Base-by-base conservation (phyloP, 2,888 invertebrate genomes). In the Pseudolycoriella hygida region DNA sequence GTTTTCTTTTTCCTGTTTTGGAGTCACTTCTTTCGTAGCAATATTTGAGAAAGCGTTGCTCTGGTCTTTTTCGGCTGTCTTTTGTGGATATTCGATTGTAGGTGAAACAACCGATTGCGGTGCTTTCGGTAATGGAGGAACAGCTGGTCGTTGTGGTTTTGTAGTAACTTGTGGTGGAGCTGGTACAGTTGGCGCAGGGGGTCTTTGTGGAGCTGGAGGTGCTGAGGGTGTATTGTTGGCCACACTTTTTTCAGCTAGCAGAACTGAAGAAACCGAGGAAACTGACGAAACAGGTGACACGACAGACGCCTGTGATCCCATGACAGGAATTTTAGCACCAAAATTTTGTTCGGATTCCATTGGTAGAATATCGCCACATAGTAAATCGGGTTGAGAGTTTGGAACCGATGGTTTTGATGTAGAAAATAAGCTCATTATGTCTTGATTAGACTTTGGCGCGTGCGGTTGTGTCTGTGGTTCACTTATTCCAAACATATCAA, bases 381-480 rank as follows among this genome's bases (percentile, higher is more conserved):
- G 58, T 48, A 76, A 68, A 57, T 76, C 76, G 4, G 59, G 61
- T 50, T 70, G 72, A 60, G 43, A 34, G n/a, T 8, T 50, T 47
- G 55, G 53, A 52, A 66, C 66, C n/a, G 3, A 8, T 51, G 62
- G 60, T 51, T 63, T 66, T 2, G 70, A 69, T 3, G 62, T 61
- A 1, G 70, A 62, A 50, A 74, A 76, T 40, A 76, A 59, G 56
- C 74, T 76, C 32, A 76, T 55, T 44, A 76, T 76, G 41, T 68
- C 75, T 56, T 74, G 73, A 49, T 72, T 76, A 5, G 71, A 68
- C 37, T 75, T 73, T 42, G 62, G 66, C 3, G 62, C 58, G 18
- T 66, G 62, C 2, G 74, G 73, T 43, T 64, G 67, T 1, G 72
- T 71, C 3, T 70, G 50, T 11, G 52, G 66, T 2, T 69, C 67